phyloP scores from a whole-genome alignment of 1,140 invertebrate species.

The Sinonovacula constricta region DNA sequence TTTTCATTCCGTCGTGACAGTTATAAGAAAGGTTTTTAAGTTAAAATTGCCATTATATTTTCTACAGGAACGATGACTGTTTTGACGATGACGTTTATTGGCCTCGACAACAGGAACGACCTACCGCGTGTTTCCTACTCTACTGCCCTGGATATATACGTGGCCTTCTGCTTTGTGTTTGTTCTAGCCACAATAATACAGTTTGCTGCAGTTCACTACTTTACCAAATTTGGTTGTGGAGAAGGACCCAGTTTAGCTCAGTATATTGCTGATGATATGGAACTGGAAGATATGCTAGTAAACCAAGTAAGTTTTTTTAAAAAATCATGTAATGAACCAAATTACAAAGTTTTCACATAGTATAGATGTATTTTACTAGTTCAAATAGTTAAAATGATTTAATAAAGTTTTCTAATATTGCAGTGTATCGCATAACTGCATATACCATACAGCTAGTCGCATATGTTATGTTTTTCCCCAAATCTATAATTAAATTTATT shows the following conservation, averaged over 20 bases:
- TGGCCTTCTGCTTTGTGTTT: conserved; percentile 91
- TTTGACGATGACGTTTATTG: conserved; percentile 92
- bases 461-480: too few species aligned
- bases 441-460: too few species aligned
- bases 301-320: conserved; percentile 40
- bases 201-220: conserved; percentile 93
- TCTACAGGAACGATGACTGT: conserved; percentile 89
- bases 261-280: conserved; percentile 31
- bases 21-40: too few species aligned
- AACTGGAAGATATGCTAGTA: conserved; percentile 29
- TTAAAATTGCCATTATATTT: too few species aligned
- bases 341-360: not conserved
- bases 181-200: conserved; percentile 89
- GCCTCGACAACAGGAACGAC: conserved; percentile 90
- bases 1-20: too few species aligned
- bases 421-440: too few species aligned
- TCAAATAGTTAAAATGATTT: not conserved
- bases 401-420: not conserved
- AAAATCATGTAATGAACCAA: not conserved
- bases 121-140: conserved; percentile 92
- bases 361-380: not conserved
- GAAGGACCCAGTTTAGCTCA: conserved; percentile 71
- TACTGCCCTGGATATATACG: conserved; percentile 92
- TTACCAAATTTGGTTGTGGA: conserved; percentile 92
- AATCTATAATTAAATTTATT: too few species aligned